Base-by-base conservation (phyloP, 2,797 vertebrate species). In the Basileuterus tristriatus region DNA sequence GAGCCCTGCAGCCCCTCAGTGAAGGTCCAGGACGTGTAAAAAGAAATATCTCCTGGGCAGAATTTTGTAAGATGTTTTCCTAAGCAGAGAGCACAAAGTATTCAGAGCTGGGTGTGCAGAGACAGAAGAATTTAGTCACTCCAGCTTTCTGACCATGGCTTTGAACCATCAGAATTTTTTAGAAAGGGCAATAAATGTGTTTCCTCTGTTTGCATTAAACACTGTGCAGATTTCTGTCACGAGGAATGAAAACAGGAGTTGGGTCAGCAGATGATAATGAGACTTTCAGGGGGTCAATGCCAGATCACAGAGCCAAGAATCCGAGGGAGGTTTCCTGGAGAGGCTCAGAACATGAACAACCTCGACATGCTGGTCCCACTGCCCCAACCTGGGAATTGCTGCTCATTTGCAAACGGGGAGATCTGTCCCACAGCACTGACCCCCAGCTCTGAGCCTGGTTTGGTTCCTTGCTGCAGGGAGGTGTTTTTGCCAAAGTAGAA, bases 241-340 rank as follows among this genome's bases (percentile, higher is more conserved):
- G 62, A 90, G 87, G 92, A 97, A 96, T 96, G 97, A 96, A 95
- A 97, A 97, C 96, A 97, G 95, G 76, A 96, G 96, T 97, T 94
- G 92, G 96, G 95, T 96, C 93, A 95, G 91, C 87, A 95, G 70
- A 93, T 89, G 95, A 93, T 96, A 96, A 95, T 93, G 94, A 94
- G 87, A 49, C 88, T 95, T 91, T 94, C 20, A 8, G 86, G 72
- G 83, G 94, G 97, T 97, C 95, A 97, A 65, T 97, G 96, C 96
- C 96, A 96, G 95, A 96, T 97, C 95, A 94, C 90, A 87, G 91
- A 96, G 91, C 78, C 96, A 96, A 91, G 96, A 96, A 96, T 96
- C 88, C 0, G 36, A 92, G 93, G 91, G 95, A 95, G 95, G 94
- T 81, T 97, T 95, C 94, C 94, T 96, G 96, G 87, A 96, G 88